Base-by-base conservation (phyloP, 37 sponge, comb jelly and placozoan species). In the Oscarella lobularis region DNA sequence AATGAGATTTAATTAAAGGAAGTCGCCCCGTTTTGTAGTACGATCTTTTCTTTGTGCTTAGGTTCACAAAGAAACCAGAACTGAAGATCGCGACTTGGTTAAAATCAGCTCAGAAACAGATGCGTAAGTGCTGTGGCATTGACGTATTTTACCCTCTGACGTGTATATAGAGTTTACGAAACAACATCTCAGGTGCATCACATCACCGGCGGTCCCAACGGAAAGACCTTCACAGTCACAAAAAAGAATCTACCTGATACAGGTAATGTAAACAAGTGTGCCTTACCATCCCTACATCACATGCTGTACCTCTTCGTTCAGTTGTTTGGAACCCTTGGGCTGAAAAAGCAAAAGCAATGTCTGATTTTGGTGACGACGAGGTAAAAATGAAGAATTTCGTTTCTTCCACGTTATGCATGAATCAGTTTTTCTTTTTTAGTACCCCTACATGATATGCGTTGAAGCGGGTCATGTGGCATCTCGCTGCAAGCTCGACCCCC, bases 251-350 rank as follows among this genome's bases (percentile, higher is more conserved):
- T 93, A 36, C 85, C 86, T 38, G 90, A 93, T 37, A 93, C 94
- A 31, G 92, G 87, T 87, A 66, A 3, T 48, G 9, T 39, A 3
- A n/a, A n/a, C n/a, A n/a, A n/a, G n/a, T n/a, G n/a, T n/a, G n/a
- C n/a, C n/a, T n/a, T n/a, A n/a, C n/a, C n/a, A n/a, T n/a, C n/a
- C n/a, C n/a, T n/a, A n/a, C n/a, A n/a, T n/a, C n/a, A n/a, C n/a
- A n/a, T n/a, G n/a, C n/a, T n/a, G n/a, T n/a, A n/a, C 1, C 37
- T 81, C 14, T 82, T 3, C 34, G 36, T 78, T 3, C 77, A 92
- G 95, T 94, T 31, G 80, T 94, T 14, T 94, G 95, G 95, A 94
- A 94, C 74, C 95, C 95, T 41, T 94, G 95, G 95, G 66, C n/a
- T 36, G 95, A 90, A 40, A 90, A 87, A 36, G 95, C 95, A 29